Base-by-base conservation (phyloP, 2,797 vertebrate species). In the Danio jaintianensis region DNA sequence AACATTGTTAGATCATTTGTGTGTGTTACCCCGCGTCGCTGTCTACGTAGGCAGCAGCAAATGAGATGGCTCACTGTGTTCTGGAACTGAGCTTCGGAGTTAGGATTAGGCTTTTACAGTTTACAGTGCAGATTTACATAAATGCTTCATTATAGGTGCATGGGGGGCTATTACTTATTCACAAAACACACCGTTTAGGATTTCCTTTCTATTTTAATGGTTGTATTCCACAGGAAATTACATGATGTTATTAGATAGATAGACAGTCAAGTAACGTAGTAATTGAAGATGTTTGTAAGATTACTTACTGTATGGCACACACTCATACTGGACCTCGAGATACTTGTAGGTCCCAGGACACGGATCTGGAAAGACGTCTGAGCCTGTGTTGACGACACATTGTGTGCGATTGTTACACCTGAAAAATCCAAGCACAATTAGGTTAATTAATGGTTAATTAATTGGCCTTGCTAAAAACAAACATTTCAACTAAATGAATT, bases 261-360 rank as follows among this genome's bases (percentile, higher is more conserved):
- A n/a, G 3, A 12, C 12, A n/a, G 48, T 3, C 18, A 38, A 29
- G 6, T 61, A 9, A 61, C 29, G 8, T 3, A n/a, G 5, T 22
- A 12, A 4, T 56, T 47, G 0, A 62, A 63, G 61, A 43, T 48
- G 10, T 16, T 11, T 53, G 47, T 13, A 59, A 29, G 76, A 79
- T 92, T 97, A 99, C 98, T 99, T 98, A 99, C 98, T 99, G 92
- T 99, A 99, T 90, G 97, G 98, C 91, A 99, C 98, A 95, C 98
- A 99, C 94, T 99, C 97, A 95, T 99, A 99, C 86, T 99, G 98
- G 94, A 99, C 98, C 95, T 99, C 97, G 93, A 99, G 96, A 86
- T 99, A 99, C 92, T 99, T 99, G 94, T 99, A 99, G 80, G 97
- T 99, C 92, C 98, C 98, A 80, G 98, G 98, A 94, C 97, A 99